Conservation (phyloP, 2,888 invertebrate species). For the Tenthredo notha region DNA sequence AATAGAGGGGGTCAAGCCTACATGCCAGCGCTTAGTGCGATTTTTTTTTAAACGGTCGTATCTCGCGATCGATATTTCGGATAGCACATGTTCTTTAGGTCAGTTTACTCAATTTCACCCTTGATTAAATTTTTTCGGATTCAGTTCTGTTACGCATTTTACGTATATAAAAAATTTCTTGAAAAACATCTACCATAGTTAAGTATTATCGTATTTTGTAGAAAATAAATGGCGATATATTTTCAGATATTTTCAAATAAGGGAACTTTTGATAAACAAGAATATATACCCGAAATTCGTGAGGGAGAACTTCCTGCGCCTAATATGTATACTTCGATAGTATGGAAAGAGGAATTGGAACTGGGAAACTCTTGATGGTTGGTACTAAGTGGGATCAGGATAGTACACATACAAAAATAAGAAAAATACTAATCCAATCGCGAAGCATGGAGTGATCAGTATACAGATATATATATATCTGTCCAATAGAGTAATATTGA, state of each 20-base stretch:
- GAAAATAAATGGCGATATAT: not conserved
- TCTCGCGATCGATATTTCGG: too few relatives aligned
- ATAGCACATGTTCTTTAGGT: too few relatives aligned
- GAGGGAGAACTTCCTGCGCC: not conserved
- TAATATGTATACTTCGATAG: not conserved
- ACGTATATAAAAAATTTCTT: too few relatives aligned
- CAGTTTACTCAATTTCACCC: too few relatives aligned
- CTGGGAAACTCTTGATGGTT: conserved; percentile 41
- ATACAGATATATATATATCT: not conserved
- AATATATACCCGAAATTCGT: not conserved
- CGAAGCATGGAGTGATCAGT: not conserved
- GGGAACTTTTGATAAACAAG: conserved; percentile 13
- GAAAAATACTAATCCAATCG: conserved; percentile 43
- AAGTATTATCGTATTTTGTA: not conserved
- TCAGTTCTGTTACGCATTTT: too few relatives aligned
- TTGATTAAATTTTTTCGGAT: too few relatives aligned
- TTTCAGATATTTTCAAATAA: not conserved
- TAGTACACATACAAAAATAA: not conserved
- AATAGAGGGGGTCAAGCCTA: too few relatives aligned
- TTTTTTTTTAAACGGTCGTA: too few relatives aligned
- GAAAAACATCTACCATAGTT: too few relatives aligned
- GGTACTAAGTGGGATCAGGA: conserved; percentile 41
- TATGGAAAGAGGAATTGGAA: conserved; percentile 40
- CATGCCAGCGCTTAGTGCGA: too few relatives aligned
- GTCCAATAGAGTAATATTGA: conserved; percentile 65